Evolutionary conservation across 2,113 vertebrate species (phyloP).

Genomic region (Psephotus haematonotus): DNA sequence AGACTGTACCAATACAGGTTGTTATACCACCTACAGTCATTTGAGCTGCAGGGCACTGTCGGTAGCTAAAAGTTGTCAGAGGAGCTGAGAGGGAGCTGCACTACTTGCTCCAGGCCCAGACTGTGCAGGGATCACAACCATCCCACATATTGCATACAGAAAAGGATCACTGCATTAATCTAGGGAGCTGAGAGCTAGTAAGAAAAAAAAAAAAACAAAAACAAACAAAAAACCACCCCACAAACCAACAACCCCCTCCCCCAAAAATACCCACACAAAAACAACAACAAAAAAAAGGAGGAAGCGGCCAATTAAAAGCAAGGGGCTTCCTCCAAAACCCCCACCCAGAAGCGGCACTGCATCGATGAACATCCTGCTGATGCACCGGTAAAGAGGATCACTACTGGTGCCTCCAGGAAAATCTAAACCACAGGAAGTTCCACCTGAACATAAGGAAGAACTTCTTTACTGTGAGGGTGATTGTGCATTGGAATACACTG

Average conservation of each 20-base stretch:
- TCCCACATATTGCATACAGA: too few species aligned
- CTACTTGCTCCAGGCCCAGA: not conserved
- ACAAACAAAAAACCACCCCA: not conserved
- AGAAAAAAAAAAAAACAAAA: not conserved
- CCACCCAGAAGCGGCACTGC: not conserved
- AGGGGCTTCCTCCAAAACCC: not conserved
- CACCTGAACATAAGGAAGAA: not conserved
- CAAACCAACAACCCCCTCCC: too few species aligned
- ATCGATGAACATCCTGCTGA: not conserved
- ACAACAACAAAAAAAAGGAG: not conserved
- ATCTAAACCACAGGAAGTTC: not conserved
- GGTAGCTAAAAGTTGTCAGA: not conserved
- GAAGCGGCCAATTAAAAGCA: not conserved
- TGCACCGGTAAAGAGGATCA: not conserved
- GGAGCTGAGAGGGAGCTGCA: not conserved
- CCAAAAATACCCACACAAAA: not conserved
- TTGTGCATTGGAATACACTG: not conserved
- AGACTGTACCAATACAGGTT: too few species aligned
- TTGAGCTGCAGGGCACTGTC: not conserved
- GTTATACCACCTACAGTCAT: too few species aligned
- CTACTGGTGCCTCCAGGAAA: not conserved
- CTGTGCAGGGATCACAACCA: not conserved
- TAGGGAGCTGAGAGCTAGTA: not conserved
- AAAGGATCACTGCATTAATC: not conserved
- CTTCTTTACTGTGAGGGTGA: not conserved